Evolutionary conservation across 1,140 invertebrate genomes (phyloP), one percentile per base, ranked within the genome.

Genomic region (Cephus cinctus): DNA sequence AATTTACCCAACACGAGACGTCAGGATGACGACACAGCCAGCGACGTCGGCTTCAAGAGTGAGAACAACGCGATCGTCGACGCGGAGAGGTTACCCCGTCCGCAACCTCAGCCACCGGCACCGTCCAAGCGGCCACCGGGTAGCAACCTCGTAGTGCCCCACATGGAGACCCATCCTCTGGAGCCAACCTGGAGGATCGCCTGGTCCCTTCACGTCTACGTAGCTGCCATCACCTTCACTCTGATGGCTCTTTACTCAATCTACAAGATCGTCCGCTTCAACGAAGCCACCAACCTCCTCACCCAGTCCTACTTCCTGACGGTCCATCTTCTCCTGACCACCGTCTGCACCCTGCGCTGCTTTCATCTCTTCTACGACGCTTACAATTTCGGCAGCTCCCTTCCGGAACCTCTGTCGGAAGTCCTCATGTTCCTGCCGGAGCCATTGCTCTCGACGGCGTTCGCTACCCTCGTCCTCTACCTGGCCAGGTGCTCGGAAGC

Each of bases 281-380:
- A 89, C 63, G 87, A 89, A 58, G 83, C 86, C 41, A 88, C 87
- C 3, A 87, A 90, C 73, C 78, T 91, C 30, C 82, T 91, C 50
- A 84, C 83, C 0, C 87, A 88, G 57, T 87, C 86, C 12, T 94
- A 94, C 70, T 95, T 94, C 63, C 80, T 94, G 3, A 86, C 87
- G 5, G 79, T 94, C 4, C 89, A 94, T 69, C 71, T 90, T 1
- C 81, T 94, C 27, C 67, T 95, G 8, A 87, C 92, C 2, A 77
- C 86, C 9, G 85, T 93, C 6, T 92, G 92, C 56, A 80, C 87
- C 4, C 75, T 90, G 52, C 78, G 92, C 35, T 89, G 90, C 56
- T 87, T 92, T 57, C 93, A 92, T 63, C 80, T 96, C 39, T 88
- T 92, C 54, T 89, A 92, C 59, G 92, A 95, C 75, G 87, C 91